Conservation (phyloP, 2,797 vertebrate genomes). For the Urophycis tenuis region DNA sequence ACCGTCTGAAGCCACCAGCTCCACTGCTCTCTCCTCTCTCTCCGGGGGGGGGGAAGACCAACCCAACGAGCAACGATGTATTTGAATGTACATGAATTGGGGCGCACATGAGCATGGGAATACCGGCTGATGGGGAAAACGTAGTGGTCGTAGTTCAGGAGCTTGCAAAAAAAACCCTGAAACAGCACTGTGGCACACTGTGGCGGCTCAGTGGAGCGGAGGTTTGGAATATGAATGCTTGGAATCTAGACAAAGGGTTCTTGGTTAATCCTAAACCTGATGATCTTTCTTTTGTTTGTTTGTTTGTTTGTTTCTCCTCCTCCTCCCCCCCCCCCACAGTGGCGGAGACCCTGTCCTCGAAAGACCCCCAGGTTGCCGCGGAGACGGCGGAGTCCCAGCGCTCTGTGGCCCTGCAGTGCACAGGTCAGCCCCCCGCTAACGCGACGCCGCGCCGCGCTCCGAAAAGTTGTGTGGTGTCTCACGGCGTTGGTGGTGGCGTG, state of each 20-base stretch:
- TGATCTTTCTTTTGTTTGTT: not conserved
- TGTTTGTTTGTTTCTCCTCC: not conserved
- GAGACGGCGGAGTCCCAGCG: conserved; percentile 36
- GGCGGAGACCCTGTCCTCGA: conserved; percentile 46
- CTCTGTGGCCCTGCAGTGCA: conserved; percentile 48
- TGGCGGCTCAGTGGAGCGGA: too few relatives aligned
- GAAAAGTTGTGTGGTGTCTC: too few relatives aligned
- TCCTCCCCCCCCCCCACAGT: conserved; percentile 17
- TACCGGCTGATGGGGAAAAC: too few relatives aligned
- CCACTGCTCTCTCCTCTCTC: not conserved
- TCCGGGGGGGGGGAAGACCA: not conserved
- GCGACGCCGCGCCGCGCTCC: too few relatives aligned
- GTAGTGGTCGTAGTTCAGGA: too few relatives aligned
- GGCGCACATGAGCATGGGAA: too few relatives aligned
- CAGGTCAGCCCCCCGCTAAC: too few relatives aligned
- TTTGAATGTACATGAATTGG: not conserved
- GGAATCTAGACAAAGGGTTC: not conserved
- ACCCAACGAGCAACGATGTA: not conserved
- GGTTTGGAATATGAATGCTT: not conserved
- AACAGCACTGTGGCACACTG: too few relatives aligned
- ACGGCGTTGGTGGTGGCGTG: too few relatives aligned
- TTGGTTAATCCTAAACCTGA: conserved; percentile 1
- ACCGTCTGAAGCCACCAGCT: not conserved
- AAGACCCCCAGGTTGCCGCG: conserved; percentile 35
- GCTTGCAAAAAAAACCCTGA: not conserved